phyloP scores from a whole-genome alignment of 1,140 invertebrate genomes.

The Macrobrachium rosenbergii region DNA sequence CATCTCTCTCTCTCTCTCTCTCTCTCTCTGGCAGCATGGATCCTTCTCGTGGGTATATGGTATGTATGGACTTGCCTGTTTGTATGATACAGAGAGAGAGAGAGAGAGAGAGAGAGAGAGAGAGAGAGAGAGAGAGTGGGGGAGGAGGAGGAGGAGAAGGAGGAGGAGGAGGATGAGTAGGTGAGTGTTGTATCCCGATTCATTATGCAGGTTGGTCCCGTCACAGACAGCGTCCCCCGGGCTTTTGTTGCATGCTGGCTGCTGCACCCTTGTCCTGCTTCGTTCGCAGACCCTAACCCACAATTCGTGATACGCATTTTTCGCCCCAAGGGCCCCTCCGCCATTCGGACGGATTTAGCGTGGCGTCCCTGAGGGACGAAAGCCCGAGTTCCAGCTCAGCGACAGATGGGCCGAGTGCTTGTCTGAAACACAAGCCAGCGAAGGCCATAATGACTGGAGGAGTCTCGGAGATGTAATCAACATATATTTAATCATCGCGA shows the following conservation, averaged over 20 bases:
- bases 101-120: slow-evolving; percentile 27
- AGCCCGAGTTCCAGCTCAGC: slow-evolving; percentile 20
- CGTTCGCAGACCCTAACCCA: slow-evolving; percentile 17
- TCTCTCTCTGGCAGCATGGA: too few species aligned
- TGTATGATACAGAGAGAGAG: neutral
- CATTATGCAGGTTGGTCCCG: slow-evolving; percentile 59
- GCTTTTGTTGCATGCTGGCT: slow-evolving; percentile 60
- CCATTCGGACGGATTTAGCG: neutral
- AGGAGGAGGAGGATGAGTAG: neutral
- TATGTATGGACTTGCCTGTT: too few species aligned
- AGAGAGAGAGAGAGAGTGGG: slow-evolving; percentile 3
- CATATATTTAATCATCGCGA: slow-evolving; percentile 36
- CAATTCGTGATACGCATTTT: neutral
- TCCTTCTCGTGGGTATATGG: too few species aligned
- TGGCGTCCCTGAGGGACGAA: neutral
- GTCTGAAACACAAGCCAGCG: slow-evolving; percentile 57
- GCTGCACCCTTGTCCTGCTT: slow-evolving; percentile 43
- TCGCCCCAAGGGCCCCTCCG: neutral
- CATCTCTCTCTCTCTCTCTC: too few species aligned
- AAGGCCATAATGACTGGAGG: slow-evolving; percentile 42
- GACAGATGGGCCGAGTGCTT: slow-evolving; percentile 52
- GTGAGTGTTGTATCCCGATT: slow-evolving; percentile 22
- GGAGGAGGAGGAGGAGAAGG: slow-evolving; percentile 1
- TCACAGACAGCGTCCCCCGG: slow-evolving; percentile 49
- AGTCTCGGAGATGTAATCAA: slow-evolving; percentile 39